Evolutionary conservation across 2,113 vertebrate genomes (phyloP).

Genomic region (Pelusios castaneus): DNA sequence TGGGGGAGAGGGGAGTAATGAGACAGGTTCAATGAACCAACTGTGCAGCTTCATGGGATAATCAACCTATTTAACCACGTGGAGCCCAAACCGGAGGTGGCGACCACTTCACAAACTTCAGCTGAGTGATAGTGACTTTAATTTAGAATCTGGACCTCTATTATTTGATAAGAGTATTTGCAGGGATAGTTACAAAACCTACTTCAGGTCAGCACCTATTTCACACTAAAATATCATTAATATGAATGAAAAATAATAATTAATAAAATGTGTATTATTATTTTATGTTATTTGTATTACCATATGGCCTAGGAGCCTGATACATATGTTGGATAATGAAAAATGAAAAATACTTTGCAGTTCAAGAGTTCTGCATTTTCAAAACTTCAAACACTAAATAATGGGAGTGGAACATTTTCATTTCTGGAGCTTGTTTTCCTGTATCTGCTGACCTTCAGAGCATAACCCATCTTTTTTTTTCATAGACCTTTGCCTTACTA

Average conservation of each 20-base stretch:
- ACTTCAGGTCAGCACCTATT: background rate
- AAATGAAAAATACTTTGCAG: background rate
- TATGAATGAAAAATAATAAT: background rate
- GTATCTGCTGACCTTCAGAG: background rate
- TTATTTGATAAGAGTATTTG: background rate
- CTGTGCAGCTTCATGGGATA: background rate
- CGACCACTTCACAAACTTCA: background rate
- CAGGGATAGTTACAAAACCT: background rate
- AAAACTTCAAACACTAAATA: background rate
- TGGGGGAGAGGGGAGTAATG: background rate
- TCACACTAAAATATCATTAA: background rate
- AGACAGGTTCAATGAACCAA: fast-evolving
- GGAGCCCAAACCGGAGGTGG: background rate
- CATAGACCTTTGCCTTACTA: background rate
- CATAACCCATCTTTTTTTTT: background rate
- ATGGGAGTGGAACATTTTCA: background rate
- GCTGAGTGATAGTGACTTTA: background rate
- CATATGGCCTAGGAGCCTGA: background rate
- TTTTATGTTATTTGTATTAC: background rate
- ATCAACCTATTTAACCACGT: background rate
- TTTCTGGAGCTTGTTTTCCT: background rate
- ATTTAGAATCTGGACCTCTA: background rate
- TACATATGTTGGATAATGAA: background rate
- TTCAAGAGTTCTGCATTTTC: background rate
- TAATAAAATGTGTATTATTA: background rate